Evolutionary conservation across 2,113 vertebrate genomes (phyloP), one percentile per base, ranked within the genome.

Genomic region (Rallus limicola): DNA sequence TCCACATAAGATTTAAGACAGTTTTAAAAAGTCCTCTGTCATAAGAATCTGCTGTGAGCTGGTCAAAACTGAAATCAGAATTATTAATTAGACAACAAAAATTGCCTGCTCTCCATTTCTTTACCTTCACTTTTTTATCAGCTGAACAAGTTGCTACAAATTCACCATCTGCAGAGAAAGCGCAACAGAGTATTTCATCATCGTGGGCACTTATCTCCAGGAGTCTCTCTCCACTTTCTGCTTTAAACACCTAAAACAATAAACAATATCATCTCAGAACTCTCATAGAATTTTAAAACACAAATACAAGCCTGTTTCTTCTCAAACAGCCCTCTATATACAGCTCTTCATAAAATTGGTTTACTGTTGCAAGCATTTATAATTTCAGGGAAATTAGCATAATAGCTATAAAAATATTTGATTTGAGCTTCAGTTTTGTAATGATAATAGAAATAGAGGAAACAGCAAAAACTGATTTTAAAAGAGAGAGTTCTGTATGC

Each of bases 101-200:
- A 62, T 11, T 2, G 11, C 16, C 28, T 64, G 15, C 12, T 68
- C 10, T 55, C 12, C 13, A 55, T n/a, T 93, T 86, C 34, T 78
- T 85, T 88, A 99, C 99, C 98, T 99, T 99, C 36, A 99, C 98
- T 97, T 98, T 99, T 95, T 98, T 98, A 97, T 99, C 99, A 72
- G 97, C 98, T 24, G 99, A 99, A 96, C 99, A 99, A 82, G 99
- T 99, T 79, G 99, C 99, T 80, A 99, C 95, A 76, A 98, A 98
- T 84, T 94, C 98, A 91, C 98, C 98, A 63, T 99, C 99, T 16
- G 98, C 97, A 87, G 99, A 99, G 94, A 99, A 99, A 68, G 99
- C 42, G 79, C 99, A 99, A 86, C 99, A 99, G 68, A 99, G 97
- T 52, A 99, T 97, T 96, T 99, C 99, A 36, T 99, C 99, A 13